Evolutionary conservation across 1,140 invertebrate species (phyloP).

Genomic region (Zaprionus camerounensis): DNA sequence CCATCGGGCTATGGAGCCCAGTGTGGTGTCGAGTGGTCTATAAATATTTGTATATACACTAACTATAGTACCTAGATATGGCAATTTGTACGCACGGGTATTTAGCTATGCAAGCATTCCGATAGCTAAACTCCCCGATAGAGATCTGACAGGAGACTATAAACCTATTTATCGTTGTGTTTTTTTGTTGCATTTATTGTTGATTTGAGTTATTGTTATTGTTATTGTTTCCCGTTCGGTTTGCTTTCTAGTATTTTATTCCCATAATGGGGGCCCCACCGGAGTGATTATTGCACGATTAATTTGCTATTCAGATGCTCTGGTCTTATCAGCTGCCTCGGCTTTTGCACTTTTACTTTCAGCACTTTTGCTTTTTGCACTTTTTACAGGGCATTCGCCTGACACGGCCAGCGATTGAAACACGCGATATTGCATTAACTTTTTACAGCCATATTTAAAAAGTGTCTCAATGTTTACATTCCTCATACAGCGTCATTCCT

Average conservation of each 20-base stretch:
- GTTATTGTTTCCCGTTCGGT: not conserved
- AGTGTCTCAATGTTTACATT: not conserved
- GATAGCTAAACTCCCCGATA: conserved; percentile 15
- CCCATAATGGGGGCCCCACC: not conserved
- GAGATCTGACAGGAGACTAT: conserved; percentile 6
- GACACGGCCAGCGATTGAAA: conserved; percentile 3
- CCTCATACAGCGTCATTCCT: not conserved
- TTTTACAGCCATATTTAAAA: not conserved
- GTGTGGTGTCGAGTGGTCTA: conserved; percentile 20
- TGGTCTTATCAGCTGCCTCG: conserved; percentile 30
- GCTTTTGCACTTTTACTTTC: conserved; percentile 66
- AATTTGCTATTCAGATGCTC: conserved; percentile 5
- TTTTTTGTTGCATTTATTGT: not conserved
- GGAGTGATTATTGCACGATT: conserved; percentile 19
- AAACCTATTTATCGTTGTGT: not conserved
- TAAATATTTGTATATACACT: conserved; percentile 10
- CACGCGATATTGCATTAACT: conserved; percentile 15
- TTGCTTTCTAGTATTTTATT: not conserved
- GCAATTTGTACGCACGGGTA: not conserved
- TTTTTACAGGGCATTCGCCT: conserved; percentile 26
- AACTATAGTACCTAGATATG: conserved; percentile 21
- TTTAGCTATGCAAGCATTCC: conserved; percentile 13
- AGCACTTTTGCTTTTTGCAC: no score
- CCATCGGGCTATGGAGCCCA: not conserved
- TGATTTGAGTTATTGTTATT: conserved; percentile 3